Evolutionary conservation across 1,140 invertebrate species (phyloP), one percentile per base, ranked within the genome.

Genomic region (Tetraneura akinire): DNA sequence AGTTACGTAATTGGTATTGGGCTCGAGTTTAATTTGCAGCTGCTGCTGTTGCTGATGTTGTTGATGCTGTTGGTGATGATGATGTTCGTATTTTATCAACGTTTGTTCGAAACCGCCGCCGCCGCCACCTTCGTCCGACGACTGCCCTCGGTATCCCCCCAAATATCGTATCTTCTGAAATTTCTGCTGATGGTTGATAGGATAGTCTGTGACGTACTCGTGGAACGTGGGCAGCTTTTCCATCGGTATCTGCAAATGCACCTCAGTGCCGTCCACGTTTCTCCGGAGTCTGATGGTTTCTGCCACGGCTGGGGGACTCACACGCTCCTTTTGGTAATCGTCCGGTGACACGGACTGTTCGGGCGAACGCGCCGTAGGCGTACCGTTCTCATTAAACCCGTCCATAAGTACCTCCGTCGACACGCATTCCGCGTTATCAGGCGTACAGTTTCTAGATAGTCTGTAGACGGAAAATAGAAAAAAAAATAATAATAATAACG

Each of bases 41-140:
- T 81, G 81, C 37, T 76, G 49, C 26, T 49, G 66, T 0, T 70
- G 51, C 8, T 53, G 51, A 3, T 53, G 51, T 14, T 81, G 80
- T 18, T 81, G 51, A 32, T 42, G 26, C 14, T 74, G 80, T 9
- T 74, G 70, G 11, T 81, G 81, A 16, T 81, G 80, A 1, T 81
- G 81, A n/a, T 81, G 68, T 16, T 74, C 60, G 42, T 80, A 80
- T 68, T 81, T 45, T 16, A 37, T 70, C 64, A 53, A 76, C n/a
- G 71, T 42, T 37, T 76, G 74, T 18, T 78, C 74, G 29, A 78
- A 57, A 45, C 53, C 51, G 8, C 53, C 71, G 1, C 60, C 70
- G 1, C 68, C 45, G 0, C 32, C 51, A 5, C 29, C 49, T 11
- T 80, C 66, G 1, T 80, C 42, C 1, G 49, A 29, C 1, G 37